These are phyloP conservation scores for Aulostomus chinensis DNA, from an alignment of 2,797 vertebrate species.

Conservation along the genomic window DNA sequence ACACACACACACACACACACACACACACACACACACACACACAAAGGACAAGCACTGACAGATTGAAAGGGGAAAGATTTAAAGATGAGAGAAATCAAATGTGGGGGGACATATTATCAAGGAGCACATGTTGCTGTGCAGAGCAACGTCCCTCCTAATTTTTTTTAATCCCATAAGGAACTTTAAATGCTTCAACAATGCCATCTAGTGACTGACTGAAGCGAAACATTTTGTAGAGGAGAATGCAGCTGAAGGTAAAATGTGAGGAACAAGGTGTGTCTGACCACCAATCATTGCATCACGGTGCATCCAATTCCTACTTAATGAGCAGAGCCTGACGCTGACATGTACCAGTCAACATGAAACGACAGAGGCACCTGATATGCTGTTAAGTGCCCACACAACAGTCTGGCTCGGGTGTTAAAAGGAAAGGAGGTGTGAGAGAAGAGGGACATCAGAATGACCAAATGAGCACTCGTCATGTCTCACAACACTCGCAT, in stretches of 20 bases:
- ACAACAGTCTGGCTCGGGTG: conserved; percentile 9
- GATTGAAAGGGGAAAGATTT: conserved; percentile 22
- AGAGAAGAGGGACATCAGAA: conserved; percentile 27
- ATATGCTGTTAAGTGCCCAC: conserved; percentile 11
- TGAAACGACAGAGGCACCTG: not conserved
- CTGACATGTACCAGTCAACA: conserved; percentile 1
- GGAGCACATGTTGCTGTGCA: conserved; percentile 58
- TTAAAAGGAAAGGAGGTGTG: conserved; percentile 22
- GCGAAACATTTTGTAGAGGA: not conserved
- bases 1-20: not conserved
- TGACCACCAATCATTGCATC: not conserved
- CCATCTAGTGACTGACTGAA: conserved; percentile 57
- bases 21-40: conserved; percentile 4
- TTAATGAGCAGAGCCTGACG: not conserved
- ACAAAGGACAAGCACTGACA: conserved; percentile 3
- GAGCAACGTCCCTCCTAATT: conserved; percentile 22
- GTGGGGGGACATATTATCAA: conserved; percentile 42
- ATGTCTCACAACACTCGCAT: conserved; percentile 16
- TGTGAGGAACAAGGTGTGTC: not conserved
- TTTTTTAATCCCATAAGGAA: not conserved
- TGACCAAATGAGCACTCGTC: conserved; percentile 20
- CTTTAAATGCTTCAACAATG: conserved; percentile 50
- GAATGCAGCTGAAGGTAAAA: not conserved
- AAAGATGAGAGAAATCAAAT: conserved; percentile 34
- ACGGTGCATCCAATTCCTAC: not conserved